Evolutionary conservation across 2,113 vertebrate species (phyloP), one percentile per base, ranked within the genome.

Genomic region (Eidolon helvum): DNA sequence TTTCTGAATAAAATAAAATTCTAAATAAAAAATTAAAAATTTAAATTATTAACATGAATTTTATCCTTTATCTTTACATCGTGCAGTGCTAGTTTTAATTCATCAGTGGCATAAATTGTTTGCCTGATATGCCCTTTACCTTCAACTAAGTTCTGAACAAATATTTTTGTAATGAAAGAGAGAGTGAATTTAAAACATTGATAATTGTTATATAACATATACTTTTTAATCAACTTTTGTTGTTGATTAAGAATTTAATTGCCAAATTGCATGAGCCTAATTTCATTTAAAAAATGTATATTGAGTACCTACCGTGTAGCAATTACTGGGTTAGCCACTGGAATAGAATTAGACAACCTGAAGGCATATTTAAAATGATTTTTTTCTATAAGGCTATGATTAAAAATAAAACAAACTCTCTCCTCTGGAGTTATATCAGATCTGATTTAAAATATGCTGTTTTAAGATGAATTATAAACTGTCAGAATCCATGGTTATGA

Each of bases 401-500:
- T 93, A 95, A 98, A 95, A 96, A 91, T 98, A 97, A 96, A 96
- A 85, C 50, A 71, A 93, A 77, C 35, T 88, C 96, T 95, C 66
- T 94, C 57, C 74, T 63, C 55, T 87, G 84, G 48, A 93, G 40
- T 80, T 95, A n/a, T 26, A 91, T 75, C 90, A 96, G 40, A 89
- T 97, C 45, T 96, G 74, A 91, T 96, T 91, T 94, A 95, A 97
- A 98, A 93, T 96, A 94, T 94, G 53, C 89, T 96, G 72, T 97
- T 96, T 92, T 94, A 90, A 95, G 69, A 91, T 97, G 87, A 97
- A 97, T 97, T 98, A 96, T 96, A 96, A 94, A 97, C 88, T 97
- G 94, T 95, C 95, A 95, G 78, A 33, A 89, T 75, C 92, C 96
- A 94, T 79, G 78, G 93, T 86, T 96, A 95, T 93, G 68, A 94